A percentile compares a stretch with the other conserved stretches of the same genome.
These are phyloP conservation scores for Globodera ellingtonae DNA, from an alignment of 1,140 invertebrate species.

Conservation along the genomic window DNA sequence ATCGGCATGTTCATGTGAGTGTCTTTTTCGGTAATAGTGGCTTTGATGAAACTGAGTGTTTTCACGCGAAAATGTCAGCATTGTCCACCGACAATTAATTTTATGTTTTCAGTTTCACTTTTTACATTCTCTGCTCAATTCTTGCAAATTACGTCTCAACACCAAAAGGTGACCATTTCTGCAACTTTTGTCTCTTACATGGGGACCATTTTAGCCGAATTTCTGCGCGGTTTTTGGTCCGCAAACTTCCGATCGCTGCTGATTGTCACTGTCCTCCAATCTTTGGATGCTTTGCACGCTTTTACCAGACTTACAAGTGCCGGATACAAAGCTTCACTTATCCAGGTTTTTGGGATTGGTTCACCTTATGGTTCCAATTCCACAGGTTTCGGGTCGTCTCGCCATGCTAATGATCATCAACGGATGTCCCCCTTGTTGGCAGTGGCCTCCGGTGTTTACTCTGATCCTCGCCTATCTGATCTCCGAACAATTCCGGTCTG, in stretches of 20 bases:
- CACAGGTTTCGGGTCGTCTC: conserved; percentile 27
- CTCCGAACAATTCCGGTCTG: conserved; percentile 29
- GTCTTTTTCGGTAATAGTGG: no score
- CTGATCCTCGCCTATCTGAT: conserved; percentile 27
- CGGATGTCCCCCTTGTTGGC: conserved; percentile 4
- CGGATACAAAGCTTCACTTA: conserved; percentile 20
- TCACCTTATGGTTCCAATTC: neutral
- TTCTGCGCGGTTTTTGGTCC: neutral
- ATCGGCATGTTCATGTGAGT: conserved; percentile 22
- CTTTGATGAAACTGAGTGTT: no score
- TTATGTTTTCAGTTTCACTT: neutral
- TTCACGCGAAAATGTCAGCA: neutral
- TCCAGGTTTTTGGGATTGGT: conserved; percentile 19
- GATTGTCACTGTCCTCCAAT: conserved; percentile 10
- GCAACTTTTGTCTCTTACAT: neutral
- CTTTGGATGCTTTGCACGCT: conserved; percentile 26
- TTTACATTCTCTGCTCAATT: conserved; percentile 24
- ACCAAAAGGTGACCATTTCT: neutral
- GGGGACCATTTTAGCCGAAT: neutral
- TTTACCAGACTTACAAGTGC: conserved; percentile 32
- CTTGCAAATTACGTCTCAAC: neutral
- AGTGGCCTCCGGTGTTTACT: conserved; percentile 12
- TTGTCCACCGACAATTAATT: conserved; percentile 24
- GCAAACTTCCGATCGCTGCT: neutral
- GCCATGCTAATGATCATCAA: conserved; percentile 31